Base-by-base conservation (phyloP, 1,140 invertebrate genomes). In the Psix sp. region DNA sequence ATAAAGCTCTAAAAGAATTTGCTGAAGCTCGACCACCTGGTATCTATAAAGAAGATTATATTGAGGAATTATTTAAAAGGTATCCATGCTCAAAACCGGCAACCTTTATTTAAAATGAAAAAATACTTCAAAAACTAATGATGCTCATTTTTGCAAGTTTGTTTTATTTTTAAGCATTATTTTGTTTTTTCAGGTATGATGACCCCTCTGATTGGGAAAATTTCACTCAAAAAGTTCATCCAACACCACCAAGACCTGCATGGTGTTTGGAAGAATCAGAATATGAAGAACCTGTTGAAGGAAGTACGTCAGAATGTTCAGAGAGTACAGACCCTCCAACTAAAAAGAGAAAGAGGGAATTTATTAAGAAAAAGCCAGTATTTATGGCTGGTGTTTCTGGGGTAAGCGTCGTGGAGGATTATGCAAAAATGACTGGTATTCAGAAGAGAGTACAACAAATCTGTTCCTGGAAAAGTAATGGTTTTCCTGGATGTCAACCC, bases 401-500 rank as follows among this genome's bases (percentile, higher is more conserved):
- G 0, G 94, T 97, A 0, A 84, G 83, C 17, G 84, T 89, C 0
- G 88, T 95, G 40, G 84, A 83, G 1, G 89, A 91, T 46, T 88
- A 91, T 71, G 89, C 29, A 0, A 90, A 91, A 67, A 80, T 94
- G 0, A 78, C 78, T 3, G 84, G 91, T n/a, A 87, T 99, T 3
- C 95, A 96, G 81, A 85, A 86, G 52, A 93, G 90, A 80, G 91
- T 93, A 1, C 94, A 96, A 81, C 80, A 90, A 4, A 94, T 97
- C 88, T 98, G 96, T 83, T 88, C 88, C 14, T 98, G 94, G 94
- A 83, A 90, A 15, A 88, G 81, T 85, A 89, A 82, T 72, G 96
- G 95, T 5, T 99, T 99, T 86, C 97, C 98, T 3, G 98, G 98
- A 2, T 92, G 91, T 40, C 98, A 99, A 81, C 98, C 98, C 0